Evolutionary conservation across 1,140 invertebrate genomes (phyloP).

Genomic region (Eriosoma lanigerum): DNA sequence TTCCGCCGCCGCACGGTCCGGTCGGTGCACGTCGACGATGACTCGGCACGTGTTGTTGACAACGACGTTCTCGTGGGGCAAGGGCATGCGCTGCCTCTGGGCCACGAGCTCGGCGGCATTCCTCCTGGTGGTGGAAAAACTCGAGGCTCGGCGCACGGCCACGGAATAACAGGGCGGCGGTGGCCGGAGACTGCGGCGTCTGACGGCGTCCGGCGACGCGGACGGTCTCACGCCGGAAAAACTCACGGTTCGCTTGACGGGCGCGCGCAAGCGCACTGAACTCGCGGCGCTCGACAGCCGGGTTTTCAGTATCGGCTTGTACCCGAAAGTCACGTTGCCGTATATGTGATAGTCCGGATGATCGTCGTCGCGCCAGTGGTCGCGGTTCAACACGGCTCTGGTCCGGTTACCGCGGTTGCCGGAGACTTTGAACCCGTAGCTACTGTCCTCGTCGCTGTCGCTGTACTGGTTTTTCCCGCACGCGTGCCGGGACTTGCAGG

Average conservation of each 20-base stretch:
- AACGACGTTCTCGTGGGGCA: constrained; percentile 4
- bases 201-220: background rate
- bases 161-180: constrained; percentile 44
- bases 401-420: constrained; percentile 28
- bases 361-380: background rate
- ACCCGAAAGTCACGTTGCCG: constrained; percentile 43
- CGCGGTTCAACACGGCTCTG: background rate
- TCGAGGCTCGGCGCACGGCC: constrained; percentile 47
- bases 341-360: constrained; percentile 18
- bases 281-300: constrained; percentile 20
- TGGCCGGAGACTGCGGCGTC: background rate
- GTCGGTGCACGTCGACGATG: constrained; percentile 17
- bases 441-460: constrained; percentile 45
- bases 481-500: constrained; percentile 39
- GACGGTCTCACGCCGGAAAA: constrained; percentile 30
- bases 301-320: constrained; percentile 42
- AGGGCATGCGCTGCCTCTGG: constrained; percentile 18
- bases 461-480: constrained; percentile 32
- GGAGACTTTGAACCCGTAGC: constrained; percentile 13
- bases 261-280: constrained; percentile 10
- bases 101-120: constrained; percentile 22
- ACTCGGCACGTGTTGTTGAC: background rate
- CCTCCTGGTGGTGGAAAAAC: constrained; percentile 39
- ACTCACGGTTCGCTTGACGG: constrained; percentile 36
- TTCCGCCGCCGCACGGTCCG: background rate